phyloP scores from a whole-genome alignment of 2,888 invertebrate genomes.

The Phania funesta region DNA sequence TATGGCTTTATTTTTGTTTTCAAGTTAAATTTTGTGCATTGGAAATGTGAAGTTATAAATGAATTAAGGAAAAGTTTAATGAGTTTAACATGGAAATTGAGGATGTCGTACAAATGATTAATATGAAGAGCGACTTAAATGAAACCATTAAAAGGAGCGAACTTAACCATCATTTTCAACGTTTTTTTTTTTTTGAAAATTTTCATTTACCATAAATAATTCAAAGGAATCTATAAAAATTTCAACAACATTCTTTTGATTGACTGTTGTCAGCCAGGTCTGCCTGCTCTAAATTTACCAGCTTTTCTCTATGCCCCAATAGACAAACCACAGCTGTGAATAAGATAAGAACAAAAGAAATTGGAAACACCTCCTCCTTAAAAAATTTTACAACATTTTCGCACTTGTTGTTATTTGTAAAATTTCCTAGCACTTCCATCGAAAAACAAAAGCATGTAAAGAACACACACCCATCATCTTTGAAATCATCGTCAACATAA shows the following conservation, averaged over 20 bases:
- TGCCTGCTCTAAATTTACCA: neutral
- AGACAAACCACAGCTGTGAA: constrained; percentile 32
- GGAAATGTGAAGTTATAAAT: constrained; percentile 9
- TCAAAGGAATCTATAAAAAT: neutral
- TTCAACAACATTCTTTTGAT: constrained; percentile 37
- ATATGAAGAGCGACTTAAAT: neutral
- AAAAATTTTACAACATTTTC: constrained; percentile 39
- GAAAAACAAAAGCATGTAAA: constrained; percentile 18
- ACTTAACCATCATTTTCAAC: too few species aligned
- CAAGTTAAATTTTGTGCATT: neutral
- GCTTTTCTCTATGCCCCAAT: neutral
- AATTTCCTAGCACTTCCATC: neutral
- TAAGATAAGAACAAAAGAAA: constrained; percentile 7
- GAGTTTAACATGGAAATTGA: constrained; percentile 34
- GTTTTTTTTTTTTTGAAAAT: neutral
- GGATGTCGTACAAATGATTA: neutral
- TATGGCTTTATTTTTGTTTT: constrained; percentile 76
- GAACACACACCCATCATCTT: constrained; percentile 49
- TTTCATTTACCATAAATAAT: constrained; percentile 35
- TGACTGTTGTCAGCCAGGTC: constrained; percentile 27
- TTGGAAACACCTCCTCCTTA: neutral
- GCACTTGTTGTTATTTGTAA: constrained; percentile 42
- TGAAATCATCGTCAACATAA: neutral
- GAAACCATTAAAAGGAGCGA: too few species aligned
- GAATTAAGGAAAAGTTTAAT: constrained; percentile 12